Conservation (phyloP, 2,113 vertebrate genomes). For the Hemicordylus capensis region DNA sequence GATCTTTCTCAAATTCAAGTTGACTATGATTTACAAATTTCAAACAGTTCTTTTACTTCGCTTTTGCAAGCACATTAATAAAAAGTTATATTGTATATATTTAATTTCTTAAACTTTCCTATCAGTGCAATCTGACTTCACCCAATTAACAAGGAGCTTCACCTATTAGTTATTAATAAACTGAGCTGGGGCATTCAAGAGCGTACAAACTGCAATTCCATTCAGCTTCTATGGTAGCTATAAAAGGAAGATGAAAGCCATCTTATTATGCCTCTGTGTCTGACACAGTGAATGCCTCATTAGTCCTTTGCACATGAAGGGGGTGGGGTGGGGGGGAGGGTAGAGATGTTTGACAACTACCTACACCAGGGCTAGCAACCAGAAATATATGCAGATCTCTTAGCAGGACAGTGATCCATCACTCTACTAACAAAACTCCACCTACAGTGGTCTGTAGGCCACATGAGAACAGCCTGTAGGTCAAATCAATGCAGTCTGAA, state of each 20-base stretch:
- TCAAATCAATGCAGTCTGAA: background rate
- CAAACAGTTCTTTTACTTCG: no score
- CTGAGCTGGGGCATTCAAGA: background rate
- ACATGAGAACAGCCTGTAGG: background rate
- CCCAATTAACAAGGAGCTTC: no score
- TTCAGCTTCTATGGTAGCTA: background rate
- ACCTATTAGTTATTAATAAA: no score
- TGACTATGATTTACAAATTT: no score
- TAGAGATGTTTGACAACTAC: background rate
- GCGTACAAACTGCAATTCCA: background rate
- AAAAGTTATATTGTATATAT: no score
- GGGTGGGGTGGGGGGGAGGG: background rate
- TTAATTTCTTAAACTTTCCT: no score
- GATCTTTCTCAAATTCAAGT: no score
- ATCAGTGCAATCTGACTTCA: no score
- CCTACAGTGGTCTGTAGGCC: background rate
- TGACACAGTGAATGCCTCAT: background rate
- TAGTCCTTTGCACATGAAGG: background rate
- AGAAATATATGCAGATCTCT: background rate
- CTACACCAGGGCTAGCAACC: background rate
- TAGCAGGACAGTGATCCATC: background rate
- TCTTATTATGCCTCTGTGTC: background rate
- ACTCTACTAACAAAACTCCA: background rate
- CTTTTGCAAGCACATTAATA: no score
- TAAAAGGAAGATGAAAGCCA: no score